These are phyloP conservation scores for Volucella bombylans DNA, from an alignment of 2,888 invertebrate genomes.

Conservation along the genomic window DNA sequence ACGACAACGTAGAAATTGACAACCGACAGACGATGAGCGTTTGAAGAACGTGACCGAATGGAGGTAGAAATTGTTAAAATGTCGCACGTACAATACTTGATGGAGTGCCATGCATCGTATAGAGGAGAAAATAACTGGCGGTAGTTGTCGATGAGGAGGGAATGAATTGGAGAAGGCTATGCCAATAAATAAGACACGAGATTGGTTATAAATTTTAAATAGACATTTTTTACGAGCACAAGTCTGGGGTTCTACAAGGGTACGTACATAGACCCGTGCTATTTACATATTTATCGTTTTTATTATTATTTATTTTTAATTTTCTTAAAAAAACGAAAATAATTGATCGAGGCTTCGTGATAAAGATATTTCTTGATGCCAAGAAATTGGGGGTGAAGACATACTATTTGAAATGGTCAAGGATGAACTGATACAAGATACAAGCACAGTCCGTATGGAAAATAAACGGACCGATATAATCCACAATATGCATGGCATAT, in stretches of 20 bases:
- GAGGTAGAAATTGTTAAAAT: constrained; percentile 55
- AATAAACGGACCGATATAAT: too few species aligned
- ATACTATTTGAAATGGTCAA: too few species aligned
- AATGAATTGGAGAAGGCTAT: neutral
- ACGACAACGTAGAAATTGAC: constrained; percentile 13
- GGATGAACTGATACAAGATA: too few species aligned
- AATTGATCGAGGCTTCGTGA: too few species aligned
- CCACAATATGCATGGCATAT: too few species aligned
- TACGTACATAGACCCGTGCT: neutral
- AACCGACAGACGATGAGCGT: too few species aligned
- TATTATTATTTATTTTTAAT: too few species aligned
- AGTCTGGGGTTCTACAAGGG: neutral
- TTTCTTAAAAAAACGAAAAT: too few species aligned
- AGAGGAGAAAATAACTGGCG: neutral
- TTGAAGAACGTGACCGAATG: constrained; percentile 62
- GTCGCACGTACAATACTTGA: constrained; percentile 62
- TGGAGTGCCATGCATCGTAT: constrained; percentile 47
- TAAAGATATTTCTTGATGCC: too few species aligned
- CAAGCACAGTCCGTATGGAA: too few species aligned
- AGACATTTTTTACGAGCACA: neutral
- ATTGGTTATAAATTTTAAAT: constrained; percentile 19
- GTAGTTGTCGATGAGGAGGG: too few species aligned
- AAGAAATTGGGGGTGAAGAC: too few species aligned
- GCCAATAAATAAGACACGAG: constrained; percentile 12
- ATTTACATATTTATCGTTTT: neutral